phyloP scores from a whole-genome alignment of 2,113 vertebrate species.

The Lagenorhynchus albirostris region DNA sequence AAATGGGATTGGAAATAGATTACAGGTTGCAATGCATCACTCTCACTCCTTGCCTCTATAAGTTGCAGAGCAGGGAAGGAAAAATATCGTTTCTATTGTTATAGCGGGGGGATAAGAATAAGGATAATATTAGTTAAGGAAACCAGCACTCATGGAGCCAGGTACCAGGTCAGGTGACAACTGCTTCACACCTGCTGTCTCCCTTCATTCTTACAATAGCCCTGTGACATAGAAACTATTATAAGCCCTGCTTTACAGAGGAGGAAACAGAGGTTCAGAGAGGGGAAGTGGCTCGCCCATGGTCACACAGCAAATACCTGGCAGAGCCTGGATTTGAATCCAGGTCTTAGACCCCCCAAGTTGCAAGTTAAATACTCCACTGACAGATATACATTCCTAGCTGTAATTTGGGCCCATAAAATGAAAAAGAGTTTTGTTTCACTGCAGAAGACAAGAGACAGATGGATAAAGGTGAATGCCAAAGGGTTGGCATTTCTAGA shows the following conservation, averaged over 20 bases:
- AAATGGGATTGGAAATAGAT: not conserved
- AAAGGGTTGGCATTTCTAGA: not conserved
- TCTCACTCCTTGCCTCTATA: not conserved
- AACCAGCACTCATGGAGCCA: not conserved
- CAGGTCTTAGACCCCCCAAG: not conserved
- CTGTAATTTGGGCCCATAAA: not conserved
- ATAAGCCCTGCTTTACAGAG: not conserved
- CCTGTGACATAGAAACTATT: not conserved
- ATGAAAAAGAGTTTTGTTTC: not conserved
- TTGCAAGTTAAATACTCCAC: not conserved
- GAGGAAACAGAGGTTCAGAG: not conserved
- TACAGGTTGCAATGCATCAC: rapidly evolving
- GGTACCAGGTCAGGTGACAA: not conserved
- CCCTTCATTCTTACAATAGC: not conserved
- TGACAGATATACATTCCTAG: not conserved
- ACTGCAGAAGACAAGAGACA: not conserved
- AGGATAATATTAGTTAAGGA: not conserved
- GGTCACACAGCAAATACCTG: not conserved
- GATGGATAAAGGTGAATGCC: not conserved
- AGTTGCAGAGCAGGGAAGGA: not conserved
- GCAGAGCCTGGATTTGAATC: not conserved
- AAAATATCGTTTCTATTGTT: not conserved
- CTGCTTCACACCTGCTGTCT: not conserved
- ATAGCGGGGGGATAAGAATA: not conserved
- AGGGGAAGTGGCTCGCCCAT: not conserved